These are phyloP conservation scores for Ataeniobius toweri DNA, from an alignment of 2,797 vertebrate species.

Conservation along the genomic window DNA sequence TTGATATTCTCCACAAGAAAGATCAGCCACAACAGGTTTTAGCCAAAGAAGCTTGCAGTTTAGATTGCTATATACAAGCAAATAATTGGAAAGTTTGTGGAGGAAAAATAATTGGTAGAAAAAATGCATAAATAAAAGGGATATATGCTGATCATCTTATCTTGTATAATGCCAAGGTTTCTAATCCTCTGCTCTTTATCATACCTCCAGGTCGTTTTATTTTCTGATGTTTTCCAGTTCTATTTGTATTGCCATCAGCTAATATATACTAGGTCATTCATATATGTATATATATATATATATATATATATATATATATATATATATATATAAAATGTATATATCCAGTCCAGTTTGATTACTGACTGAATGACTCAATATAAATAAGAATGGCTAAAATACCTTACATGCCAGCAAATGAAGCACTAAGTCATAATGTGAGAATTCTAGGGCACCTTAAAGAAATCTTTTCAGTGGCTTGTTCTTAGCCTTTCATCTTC, in stretches of 20 bases:
- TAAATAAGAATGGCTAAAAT: no score
- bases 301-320: no score
- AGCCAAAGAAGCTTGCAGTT: neutral
- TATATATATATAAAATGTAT: no score
- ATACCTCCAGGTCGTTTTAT: neutral
- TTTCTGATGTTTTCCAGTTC: neutral
- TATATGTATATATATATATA: no score
- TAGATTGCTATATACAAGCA: neutral
- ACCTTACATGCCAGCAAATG: neutral
- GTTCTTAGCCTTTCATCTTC: slow-evolving; percentile 33
- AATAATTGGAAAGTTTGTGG: neutral
- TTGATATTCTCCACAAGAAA: neutral
- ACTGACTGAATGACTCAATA: no score
- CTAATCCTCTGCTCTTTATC: neutral
- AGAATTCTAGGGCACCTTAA: neutral
- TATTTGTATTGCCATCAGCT: neutral
- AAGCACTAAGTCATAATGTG: neutral
- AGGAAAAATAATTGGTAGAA: neutral
- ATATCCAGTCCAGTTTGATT: no score
- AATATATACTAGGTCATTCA: no score
- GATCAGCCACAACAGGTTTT: neutral
- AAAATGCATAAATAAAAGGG: neutral
- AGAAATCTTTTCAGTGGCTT: neutral
- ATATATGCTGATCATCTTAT: neutral
- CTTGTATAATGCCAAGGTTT: neutral